These are phyloP conservation scores for Tragelaphus oryx DNA, from an alignment of 2,797 vertebrate species.

Conservation along the genomic window DNA sequence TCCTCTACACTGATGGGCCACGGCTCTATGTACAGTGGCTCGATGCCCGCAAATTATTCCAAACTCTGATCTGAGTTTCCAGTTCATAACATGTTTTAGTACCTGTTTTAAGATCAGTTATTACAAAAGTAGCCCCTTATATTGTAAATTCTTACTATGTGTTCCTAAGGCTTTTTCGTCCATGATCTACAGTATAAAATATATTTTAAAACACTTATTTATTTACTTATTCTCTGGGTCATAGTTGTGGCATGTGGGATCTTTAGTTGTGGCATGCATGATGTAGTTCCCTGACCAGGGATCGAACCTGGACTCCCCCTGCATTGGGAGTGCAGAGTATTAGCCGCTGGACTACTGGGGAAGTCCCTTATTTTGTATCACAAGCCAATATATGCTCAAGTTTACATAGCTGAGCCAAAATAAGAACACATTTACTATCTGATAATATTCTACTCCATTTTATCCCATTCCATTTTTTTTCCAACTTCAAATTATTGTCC, in stretches of 20 bases:
- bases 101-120: background rate
- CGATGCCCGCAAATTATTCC: background rate
- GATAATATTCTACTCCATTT: background rate
- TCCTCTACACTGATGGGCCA: background rate
- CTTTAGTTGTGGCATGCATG: background rate
- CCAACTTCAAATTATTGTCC: background rate
- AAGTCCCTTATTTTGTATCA: background rate
- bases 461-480: background rate
- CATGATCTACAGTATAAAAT: background rate
- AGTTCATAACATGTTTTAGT: background rate
- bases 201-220: background rate
- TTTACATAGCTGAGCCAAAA: background rate
- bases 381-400: background rate
- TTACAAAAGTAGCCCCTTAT: background rate
- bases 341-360: background rate
- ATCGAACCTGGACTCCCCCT: fast-evolving
- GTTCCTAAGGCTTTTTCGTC: background rate
- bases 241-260: background rate
- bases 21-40: fast-evolving
- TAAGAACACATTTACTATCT: background rate
- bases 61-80: background rate
- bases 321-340: background rate
- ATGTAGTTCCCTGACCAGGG: background rate
- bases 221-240: background rate
- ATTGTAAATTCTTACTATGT: fast-evolving